Base-by-base conservation (phyloP, 2,113 vertebrate species). In the Egretta garzetta region DNA sequence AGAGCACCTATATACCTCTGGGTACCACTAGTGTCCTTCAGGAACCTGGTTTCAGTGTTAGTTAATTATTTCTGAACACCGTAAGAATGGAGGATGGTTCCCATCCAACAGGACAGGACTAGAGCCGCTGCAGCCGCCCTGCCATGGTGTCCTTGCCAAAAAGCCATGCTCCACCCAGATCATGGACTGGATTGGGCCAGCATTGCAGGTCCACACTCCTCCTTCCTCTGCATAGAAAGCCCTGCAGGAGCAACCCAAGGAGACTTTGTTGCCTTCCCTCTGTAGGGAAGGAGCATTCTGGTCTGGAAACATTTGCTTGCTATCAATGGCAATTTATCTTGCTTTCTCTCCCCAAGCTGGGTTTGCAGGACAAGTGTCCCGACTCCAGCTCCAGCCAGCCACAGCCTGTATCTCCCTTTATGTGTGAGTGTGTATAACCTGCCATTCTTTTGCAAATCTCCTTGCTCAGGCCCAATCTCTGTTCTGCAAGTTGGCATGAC, bases 401-500 rank as follows among this genome's bases (percentile, higher is more conserved):
- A 15, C n/a, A 66, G 60, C 17, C 41, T 43, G 23, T 41, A 8
- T 62, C 50, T 70, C 52, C 35, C 22, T 91, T 88, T 27, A 49
- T 24, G 30, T 43, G 73, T 37, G 53, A 19, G 32, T 80, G 43
- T 68, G 9, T 10, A 1, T 17, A 94, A 77, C 80, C 41, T 56
- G 49, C 59, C 58, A 35, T 86, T 90, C 92, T 94, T 96, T 74
- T 43, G 59, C 88, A 89, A 92, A 89, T 79, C 94, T 95, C 94
- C 81, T 83, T 91, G 70, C 84, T 95, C 88, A 91, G 88, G 80
- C 86, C 86, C 95, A 90, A 24, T 74, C 90, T 96, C 95, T 96
- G 86, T 88, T 96, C 94, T 94, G 92, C 79, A 92, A 96, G 88
- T 96, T 98, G 97, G 96, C 95, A 96, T 96, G 95, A 94, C 62